These are phyloP conservation scores for Drosophila maculinotata DNA, from an alignment of 2,888 invertebrate species.

Conservation along the genomic window DNA sequence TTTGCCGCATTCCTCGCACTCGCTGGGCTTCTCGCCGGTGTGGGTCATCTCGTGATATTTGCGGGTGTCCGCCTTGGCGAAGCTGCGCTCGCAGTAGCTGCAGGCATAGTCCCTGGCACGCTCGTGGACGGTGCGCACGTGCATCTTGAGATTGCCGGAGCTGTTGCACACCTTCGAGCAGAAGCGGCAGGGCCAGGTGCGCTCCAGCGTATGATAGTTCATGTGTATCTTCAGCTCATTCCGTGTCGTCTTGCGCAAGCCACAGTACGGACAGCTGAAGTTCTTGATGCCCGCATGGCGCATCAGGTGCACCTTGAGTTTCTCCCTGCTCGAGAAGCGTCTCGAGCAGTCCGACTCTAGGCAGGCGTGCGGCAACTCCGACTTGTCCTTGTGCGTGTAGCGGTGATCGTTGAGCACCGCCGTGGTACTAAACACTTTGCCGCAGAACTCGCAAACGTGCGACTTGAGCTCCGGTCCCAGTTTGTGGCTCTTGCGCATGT, in stretches of 20 bases:
- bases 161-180: slow-evolving; percentile 81
- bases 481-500: slow-evolving; percentile 70
- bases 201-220: slow-evolving; percentile 82
- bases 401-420: slow-evolving; percentile 76
- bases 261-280: slow-evolving; percentile 80
- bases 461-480: slow-evolving; percentile 69
- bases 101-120: slow-evolving; percentile 78
- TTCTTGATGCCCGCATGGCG: slow-evolving; percentile 83
- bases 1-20: slow-evolving; percentile 77
- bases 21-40: slow-evolving; percentile 82
- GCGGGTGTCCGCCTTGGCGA: slow-evolving; percentile 81
- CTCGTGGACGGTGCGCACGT: slow-evolving; percentile 79
- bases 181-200: slow-evolving; percentile 76
- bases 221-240: slow-evolving; percentile 81
- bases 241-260: slow-evolving; percentile 79
- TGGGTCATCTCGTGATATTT: slow-evolving; percentile 84
- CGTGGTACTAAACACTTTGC: slow-evolving; percentile 73
- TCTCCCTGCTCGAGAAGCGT: slow-evolving; percentile 75
- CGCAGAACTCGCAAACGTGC: slow-evolving; percentile 81
- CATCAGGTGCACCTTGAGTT: slow-evolving; percentile 80
- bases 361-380: slow-evolving; percentile 75
- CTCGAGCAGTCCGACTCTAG: slow-evolving; percentile 61
- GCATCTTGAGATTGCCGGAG: slow-evolving; percentile 78
- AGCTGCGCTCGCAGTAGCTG: slow-evolving; percentile 75
- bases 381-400: slow-evolving; percentile 74